These are phyloP conservation scores for Protobothrops mucrosquamatus DNA, from an alignment of 2,113 vertebrate species.

Conservation along the genomic window DNA sequence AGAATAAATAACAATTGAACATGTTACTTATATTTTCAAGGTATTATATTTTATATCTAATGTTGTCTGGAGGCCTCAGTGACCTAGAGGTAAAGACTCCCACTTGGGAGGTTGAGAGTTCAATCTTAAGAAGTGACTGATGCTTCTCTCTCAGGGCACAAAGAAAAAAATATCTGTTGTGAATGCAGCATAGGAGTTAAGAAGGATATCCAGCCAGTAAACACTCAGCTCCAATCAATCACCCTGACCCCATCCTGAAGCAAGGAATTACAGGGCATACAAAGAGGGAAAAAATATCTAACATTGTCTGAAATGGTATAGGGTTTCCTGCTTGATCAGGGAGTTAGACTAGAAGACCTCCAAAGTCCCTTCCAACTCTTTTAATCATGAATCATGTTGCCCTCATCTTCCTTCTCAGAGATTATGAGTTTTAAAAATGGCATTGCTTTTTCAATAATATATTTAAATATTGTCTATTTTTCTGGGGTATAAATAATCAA, in stretches of 20 bases:
- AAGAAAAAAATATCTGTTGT: neutral
- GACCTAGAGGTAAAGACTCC: neutral
- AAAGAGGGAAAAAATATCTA: neutral
- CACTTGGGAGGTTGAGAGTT: neutral
- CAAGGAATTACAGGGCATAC: neutral
- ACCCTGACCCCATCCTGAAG: neutral
- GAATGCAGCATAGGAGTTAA: neutral
- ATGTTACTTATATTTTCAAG: neutral
- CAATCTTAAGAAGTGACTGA: neutral
- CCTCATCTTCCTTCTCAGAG: neutral
- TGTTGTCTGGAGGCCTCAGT: neutral
- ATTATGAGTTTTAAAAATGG: neutral
- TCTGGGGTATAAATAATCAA: neutral
- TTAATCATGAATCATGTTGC: neutral
- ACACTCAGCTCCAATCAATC: neutral
- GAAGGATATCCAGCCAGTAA: neutral
- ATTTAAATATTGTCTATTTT: neutral
- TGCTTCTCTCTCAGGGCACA: neutral
- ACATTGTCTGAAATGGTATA: neutral
- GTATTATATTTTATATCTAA: neutral
- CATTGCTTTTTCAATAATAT: neutral
- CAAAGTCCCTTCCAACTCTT: no score
- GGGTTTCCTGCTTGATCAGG: neutral
- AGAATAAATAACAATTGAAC: neutral
- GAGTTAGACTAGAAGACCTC: neutral